Evolutionary conservation across 2,113 vertebrate genomes (phyloP).

Genomic region (Takifugu bimaculatus): DNA sequence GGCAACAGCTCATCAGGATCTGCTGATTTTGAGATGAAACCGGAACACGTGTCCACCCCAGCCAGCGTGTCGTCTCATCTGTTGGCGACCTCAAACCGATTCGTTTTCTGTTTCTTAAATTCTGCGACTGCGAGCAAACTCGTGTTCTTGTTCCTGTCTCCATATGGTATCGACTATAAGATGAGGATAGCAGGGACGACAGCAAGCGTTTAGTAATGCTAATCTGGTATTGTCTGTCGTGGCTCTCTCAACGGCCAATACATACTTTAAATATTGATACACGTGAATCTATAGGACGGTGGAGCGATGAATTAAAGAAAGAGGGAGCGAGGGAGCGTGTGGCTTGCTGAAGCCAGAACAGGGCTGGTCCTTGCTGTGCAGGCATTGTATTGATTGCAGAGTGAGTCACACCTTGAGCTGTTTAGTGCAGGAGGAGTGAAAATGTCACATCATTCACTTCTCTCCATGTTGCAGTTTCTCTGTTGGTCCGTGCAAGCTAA

Average conservation of each 20-base stretch:
- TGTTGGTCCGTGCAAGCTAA: slow-evolving; percentile 42
- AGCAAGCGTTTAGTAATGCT: no score
- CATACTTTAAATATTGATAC: slow-evolving; percentile 9
- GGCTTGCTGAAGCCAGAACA: slow-evolving; percentile 57
- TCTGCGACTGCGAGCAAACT: background rate
- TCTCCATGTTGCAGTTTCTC: slow-evolving; percentile 57
- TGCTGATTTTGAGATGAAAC: no score
- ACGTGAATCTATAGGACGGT: slow-evolving; percentile 54
- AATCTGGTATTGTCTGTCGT: no score
- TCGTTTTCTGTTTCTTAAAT: background rate
- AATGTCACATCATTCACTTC: slow-evolving; percentile 72
- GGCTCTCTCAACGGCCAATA: no score
- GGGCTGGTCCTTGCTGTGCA: slow-evolving; percentile 61
- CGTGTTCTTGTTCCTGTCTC: background rate
- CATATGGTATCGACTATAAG: background rate
- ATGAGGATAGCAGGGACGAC: background rate
- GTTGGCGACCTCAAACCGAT: background rate
- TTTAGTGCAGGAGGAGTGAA: slow-evolving; percentile 69
- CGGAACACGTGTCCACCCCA: no score
- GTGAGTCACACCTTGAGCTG: slow-evolving; percentile 73
- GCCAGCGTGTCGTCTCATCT: no score
- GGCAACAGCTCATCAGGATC: background rate
- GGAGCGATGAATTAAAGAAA: slow-evolving; percentile 66
- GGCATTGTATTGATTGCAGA: slow-evolving; percentile 72
- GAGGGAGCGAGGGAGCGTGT: slow-evolving; percentile 27